Base-by-base conservation (phyloP, 2,888 invertebrate species). In the Dione vanillae region DNA sequence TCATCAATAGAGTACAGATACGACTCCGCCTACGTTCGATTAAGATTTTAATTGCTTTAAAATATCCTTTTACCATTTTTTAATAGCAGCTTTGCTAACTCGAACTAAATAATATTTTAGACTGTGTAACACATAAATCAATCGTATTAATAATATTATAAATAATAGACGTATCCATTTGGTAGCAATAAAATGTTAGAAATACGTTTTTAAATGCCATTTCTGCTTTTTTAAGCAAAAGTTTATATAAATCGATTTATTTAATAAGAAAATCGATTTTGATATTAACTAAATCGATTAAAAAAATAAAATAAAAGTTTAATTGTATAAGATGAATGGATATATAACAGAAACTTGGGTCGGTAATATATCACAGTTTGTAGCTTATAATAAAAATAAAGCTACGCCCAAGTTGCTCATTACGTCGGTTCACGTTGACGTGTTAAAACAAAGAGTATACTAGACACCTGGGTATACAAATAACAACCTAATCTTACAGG, bases 11-110 rank as follows among this genome's bases (percentile, higher is more conserved):
- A 82, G 45, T 27, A 82, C 81, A 79, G 78, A 79, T 82, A 79
- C 78, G 80, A 78, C 84, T 78, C 84, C 89, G 86, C 87, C 88
- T 85, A 86, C 88, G 82, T 79, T 78, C 80, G 81, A 84, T 83
- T 81, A 81, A 82, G 77, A 77, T 81, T 85, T 84, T 88, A 85
- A 87, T 88, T 83, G 82, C 80, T 78, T 79, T 64, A 65, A 61
- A 52, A 71, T 58, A 72, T 71, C 62, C 37, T 72, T 72, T 62
- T 54, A 67, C 65, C 58, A 68, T 62, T 70, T 74, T 71, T 61
- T 65, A 65, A 65, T 37, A 56, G 11, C 43, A 19, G 41, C 62
- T 68, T 68, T 71, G 67, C 61, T 65, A 69, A 70, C 37, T 64
- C 65, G 61, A 65, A 62, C 56, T 61, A 54, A 20, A 71, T 51